Evolutionary conservation across 2,888 invertebrate species (phyloP).

Genomic region (Oeneis ivallda): DNA sequence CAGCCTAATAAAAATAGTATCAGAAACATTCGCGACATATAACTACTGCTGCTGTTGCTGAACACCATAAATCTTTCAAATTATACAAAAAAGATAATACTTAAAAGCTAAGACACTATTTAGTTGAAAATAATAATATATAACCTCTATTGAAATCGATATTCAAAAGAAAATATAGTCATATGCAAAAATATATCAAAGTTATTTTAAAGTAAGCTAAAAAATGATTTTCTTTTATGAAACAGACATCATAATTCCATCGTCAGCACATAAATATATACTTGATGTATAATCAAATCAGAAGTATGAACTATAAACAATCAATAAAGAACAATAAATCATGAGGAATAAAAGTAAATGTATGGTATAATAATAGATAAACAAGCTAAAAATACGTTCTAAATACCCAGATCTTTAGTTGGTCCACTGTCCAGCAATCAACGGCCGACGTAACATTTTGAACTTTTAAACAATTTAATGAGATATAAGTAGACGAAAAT

Average conservation of each 20-base stretch:
- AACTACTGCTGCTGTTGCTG: too few species aligned
- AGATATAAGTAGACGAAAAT: conserved; percentile 18
- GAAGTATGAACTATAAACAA: neutral
- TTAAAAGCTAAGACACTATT: too few species aligned
- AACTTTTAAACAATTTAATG: conserved; percentile 29
- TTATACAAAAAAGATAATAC: too few species aligned
- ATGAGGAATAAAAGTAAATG: conserved; percentile 23
- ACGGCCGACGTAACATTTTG: conserved; percentile 36
- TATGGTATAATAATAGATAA: conserved; percentile 27
- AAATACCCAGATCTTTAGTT: conserved; percentile 34
- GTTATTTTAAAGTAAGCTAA: neutral
- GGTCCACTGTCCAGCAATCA: conserved; percentile 31
- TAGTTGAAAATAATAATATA: neutral
- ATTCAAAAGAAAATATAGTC: neutral
- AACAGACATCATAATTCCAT: neutral
- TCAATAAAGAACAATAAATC: conserved; percentile 14
- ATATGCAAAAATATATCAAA: neutral
- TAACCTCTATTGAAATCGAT: neutral
- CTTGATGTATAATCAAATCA: neutral
- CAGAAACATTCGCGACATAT: too few species aligned
- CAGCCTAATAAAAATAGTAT: too few species aligned
- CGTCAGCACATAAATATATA: neutral
- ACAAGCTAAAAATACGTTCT: conserved; percentile 39
- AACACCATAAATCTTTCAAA: too few species aligned
- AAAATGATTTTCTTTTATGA: neutral